phyloP scores from a whole-genome alignment of 1,140 invertebrate genomes.

The Orchesella cincta region DNA sequence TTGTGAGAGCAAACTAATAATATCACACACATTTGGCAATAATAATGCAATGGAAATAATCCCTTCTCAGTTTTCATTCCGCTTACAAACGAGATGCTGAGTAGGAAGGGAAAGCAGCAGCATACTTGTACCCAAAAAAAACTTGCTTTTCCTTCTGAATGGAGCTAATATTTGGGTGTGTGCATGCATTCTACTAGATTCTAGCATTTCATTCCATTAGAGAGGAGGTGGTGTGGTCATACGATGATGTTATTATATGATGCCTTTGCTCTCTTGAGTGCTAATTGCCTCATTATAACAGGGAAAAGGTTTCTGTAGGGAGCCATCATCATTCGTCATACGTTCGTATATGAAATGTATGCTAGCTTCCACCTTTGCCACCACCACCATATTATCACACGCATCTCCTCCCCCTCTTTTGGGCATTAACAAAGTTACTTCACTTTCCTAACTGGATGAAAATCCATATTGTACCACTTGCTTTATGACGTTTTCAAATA shows the following conservation, averaged over 20 bases:
- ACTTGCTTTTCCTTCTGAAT: not conserved
- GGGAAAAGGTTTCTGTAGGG: not conserved
- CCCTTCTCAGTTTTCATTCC: not conserved
- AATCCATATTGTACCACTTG: not conserved
- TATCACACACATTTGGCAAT: too few relatives aligned
- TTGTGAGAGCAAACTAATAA: too few relatives aligned
- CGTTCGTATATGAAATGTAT: not conserved
- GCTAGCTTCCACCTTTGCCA: not conserved
- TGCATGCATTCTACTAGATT: too few relatives aligned
- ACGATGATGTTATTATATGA: not conserved
- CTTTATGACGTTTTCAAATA: not conserved
- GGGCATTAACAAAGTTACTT: too few relatives aligned
- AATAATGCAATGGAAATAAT: not conserved
- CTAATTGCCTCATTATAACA: slow-evolving; percentile 51
- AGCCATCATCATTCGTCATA: not conserved
- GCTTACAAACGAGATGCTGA: not conserved
- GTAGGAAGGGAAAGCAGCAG: not conserved
- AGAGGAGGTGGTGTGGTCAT: not conserved
- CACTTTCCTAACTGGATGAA: too few relatives aligned
- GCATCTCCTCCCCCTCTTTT: not conserved
- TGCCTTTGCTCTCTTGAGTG: slow-evolving; percentile 39
- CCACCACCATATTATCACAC: not conserved
- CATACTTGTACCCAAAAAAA: not conserved
- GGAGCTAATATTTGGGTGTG: not conserved
- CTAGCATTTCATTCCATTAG: too few relatives aligned